Percentiles rank a stretch among this genome's conserved stretches.
These are phyloP conservation scores for Solea solea DNA, from an alignment of 2,113 vertebrate genomes.

Conservation along the genomic window DNA sequence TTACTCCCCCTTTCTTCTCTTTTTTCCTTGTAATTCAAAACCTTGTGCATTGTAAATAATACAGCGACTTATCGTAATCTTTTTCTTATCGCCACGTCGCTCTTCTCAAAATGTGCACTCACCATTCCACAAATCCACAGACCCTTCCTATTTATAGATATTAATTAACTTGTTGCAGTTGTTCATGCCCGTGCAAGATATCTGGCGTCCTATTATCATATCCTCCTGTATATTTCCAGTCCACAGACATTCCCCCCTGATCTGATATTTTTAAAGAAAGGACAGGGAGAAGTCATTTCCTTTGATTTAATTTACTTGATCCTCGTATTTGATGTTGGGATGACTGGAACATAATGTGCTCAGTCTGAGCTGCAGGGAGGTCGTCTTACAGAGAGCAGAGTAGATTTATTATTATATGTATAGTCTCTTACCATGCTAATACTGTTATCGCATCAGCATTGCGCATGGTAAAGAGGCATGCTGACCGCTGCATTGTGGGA, in stretches of 20 bases:
- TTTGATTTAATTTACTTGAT: not conserved
- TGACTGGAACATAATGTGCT: not conserved
- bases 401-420: not conserved
- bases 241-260: conserved; percentile 8
- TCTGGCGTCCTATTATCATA: conserved; percentile 19
- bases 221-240: not conserved
- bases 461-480: conserved; percentile 14
- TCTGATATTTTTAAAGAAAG: not conserved
- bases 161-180: conserved; percentile 65
- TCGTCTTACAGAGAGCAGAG: not conserved
- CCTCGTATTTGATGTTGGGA: not conserved
- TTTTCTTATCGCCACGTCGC: conserved; percentile 39
- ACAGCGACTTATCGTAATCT: conserved; percentile 39
- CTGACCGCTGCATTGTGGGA: conserved; percentile 34
- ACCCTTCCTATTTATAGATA: conserved; percentile 60
- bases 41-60: conserved; percentile 16
- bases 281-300: rapidly evolving
- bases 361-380: not conserved
- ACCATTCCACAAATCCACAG: conserved; percentile 40
- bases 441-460: not conserved
- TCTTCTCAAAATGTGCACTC: conserved; percentile 40
- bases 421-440: not conserved
- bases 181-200: conserved; percentile 40
- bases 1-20: not conserved
- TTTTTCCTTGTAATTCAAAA: conserved; percentile 14